Evolutionary conservation across 2,113 vertebrate species (phyloP).

Genomic region (Hylia prasina): DNA sequence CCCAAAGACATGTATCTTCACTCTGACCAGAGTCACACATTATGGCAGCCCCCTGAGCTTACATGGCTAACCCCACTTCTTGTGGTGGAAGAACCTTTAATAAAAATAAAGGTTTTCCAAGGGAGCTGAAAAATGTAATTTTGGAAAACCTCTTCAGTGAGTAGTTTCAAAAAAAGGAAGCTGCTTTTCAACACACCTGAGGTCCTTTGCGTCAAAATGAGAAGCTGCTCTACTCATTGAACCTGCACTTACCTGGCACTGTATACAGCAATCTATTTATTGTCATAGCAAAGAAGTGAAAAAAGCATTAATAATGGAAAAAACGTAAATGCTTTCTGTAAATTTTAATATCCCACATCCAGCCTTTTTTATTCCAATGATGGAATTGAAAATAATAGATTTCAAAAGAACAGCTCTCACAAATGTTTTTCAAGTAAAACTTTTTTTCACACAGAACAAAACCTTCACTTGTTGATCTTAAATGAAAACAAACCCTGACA

Average conservation of each 20-base stretch:
- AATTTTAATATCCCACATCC: neutral
- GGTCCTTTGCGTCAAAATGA: neutral
- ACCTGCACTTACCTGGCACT: no score
- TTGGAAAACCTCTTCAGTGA: neutral
- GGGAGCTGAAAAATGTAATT: fast-evolving
- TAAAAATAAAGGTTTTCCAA: neutral
- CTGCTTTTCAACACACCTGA: neutral
- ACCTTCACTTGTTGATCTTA: neutral
- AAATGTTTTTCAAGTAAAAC: neutral
- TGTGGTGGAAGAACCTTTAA: neutral
- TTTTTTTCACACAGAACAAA: neutral
- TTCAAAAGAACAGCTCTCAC: neutral
- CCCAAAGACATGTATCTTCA: fast-evolving
- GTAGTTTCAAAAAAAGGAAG: neutral
- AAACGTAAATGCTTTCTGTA: neutral
- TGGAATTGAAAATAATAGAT: neutral
- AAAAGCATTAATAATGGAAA: neutral
- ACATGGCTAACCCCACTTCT: no score
- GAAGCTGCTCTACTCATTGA: neutral
- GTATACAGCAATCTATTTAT: neutral
- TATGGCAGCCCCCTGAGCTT: neutral
- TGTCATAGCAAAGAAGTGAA: neutral
- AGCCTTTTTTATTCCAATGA: neutral
- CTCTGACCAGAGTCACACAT: fast-evolving
- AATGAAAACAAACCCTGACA: neutral